A percentile compares a stretch with the other conserved stretches of the same genome.
phyloP scores from a whole-genome alignment of 2,113 vertebrate genomes.

The Gavia stellata region DNA sequence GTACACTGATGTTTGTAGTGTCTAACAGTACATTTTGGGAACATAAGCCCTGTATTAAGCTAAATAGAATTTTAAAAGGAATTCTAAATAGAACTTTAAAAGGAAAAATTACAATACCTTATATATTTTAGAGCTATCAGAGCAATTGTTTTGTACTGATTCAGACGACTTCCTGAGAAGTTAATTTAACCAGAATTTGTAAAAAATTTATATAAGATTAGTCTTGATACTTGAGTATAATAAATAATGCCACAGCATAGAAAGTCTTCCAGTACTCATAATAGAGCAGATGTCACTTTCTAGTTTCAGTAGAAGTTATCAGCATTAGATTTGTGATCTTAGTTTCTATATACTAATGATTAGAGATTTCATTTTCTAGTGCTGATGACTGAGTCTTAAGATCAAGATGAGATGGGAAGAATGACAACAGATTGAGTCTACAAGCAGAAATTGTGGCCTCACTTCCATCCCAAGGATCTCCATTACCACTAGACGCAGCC shows the following conservation, averaged over 20 bases:
- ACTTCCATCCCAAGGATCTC: background rate
- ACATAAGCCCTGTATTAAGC: background rate
- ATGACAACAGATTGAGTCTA: background rate
- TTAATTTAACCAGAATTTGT: background rate
- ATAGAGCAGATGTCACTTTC: background rate
- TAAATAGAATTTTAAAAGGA: background rate
- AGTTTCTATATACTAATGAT: background rate
- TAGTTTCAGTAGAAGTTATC: background rate
- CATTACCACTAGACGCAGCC: background rate
- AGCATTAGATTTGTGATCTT: background rate
- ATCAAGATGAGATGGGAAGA: background rate
- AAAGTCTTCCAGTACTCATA: background rate
- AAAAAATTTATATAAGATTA: background rate
- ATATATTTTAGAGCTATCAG: background rate
- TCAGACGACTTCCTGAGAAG: background rate
- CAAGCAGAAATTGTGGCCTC: background rate
- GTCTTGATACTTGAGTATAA: background rate
- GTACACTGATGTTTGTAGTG: background rate
- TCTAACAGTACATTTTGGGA: background rate
- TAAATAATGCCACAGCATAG: background rate
- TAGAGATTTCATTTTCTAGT: background rate
- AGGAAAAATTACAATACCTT: background rate
- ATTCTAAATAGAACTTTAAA: background rate
- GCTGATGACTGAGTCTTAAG: background rate
- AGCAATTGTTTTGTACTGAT: background rate